A percentile compares a stretch with the other conserved stretches of the same genome.
phyloP scores from a whole-genome alignment of 1,140 invertebrate species.

The Drosophila ananassae region DNA sequence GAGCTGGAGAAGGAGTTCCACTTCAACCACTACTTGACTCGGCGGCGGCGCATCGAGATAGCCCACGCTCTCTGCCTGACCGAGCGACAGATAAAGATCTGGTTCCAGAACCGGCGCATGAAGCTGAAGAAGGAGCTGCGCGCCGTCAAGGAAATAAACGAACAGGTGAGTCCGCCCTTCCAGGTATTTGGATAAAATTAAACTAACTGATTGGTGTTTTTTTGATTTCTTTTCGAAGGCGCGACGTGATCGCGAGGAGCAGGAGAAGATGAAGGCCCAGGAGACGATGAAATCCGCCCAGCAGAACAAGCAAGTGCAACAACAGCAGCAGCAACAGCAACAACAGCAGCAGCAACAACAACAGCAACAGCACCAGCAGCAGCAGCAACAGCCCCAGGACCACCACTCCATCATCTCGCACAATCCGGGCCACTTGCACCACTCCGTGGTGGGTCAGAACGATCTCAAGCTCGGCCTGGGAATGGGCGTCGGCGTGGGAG shows the following conservation, averaged over 20 bases:
- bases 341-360: constrained; percentile 86
- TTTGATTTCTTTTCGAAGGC: constrained; percentile 76
- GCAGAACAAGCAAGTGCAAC: constrained; percentile 87
- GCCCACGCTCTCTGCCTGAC: constrained; percentile 97
- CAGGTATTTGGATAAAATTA: not conserved
- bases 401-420: constrained; percentile 85
- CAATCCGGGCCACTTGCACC: constrained; percentile 82
- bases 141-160: constrained; percentile 97
- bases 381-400: constrained; percentile 85
- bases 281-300: constrained; percentile 93
- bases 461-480: constrained; percentile 83
- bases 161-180: constrained; percentile 87
- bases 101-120: constrained; percentile 99
- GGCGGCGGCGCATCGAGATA: constrained; percentile 97
- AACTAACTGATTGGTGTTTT: not conserved
- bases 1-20: constrained; percentile 99
- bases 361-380: constrained; percentile 86
- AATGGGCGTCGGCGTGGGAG: constrained; percentile 62
- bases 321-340: constrained; percentile 87
- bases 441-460: constrained; percentile 83
- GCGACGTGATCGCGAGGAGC: constrained; percentile 94
- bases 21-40: constrained; percentile 98
- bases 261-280: constrained; percentile 95
- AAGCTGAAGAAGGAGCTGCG: constrained; percentile 98
- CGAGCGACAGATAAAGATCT: constrained; percentile 98